These are phyloP conservation scores for Cyprinodon diabolis DNA, from an alignment of 2,797 vertebrate species.

Conservation along the genomic window DNA sequence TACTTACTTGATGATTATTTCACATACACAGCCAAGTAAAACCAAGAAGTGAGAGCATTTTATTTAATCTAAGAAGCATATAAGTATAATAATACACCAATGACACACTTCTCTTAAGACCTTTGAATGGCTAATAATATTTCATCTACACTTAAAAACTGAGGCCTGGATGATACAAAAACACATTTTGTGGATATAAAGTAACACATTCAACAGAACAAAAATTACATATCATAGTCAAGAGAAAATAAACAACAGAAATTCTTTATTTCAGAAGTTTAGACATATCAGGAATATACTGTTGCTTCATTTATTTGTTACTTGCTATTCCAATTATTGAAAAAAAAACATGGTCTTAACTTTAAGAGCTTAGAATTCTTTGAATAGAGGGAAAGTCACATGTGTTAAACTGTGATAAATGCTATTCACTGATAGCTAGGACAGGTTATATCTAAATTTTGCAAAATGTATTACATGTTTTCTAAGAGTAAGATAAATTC, in stretches of 20 bases:
- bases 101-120: conserved; percentile 24
- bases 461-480: conserved; percentile 26
- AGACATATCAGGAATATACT: background rate
- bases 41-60: conserved; percentile 17
- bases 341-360: background rate
- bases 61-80: conserved; percentile 25
- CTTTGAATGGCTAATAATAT: conserved; percentile 38
- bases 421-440: conserved; percentile 24
- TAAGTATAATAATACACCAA: conserved; percentile 42
- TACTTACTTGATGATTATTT: background rate
- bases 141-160: conserved; percentile 25
- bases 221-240: conserved; percentile 19
- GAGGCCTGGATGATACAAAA: conserved; percentile 11
- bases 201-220: background rate
- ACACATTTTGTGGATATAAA: background rate
- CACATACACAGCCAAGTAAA: conserved; percentile 5
- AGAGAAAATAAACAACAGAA: background rate
- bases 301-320: conserved; percentile 5
- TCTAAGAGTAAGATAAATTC: conserved; percentile 20
- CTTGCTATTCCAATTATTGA: conserved; percentile 4
- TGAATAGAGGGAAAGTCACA: conserved; percentile 4
- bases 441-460: conserved; percentile 33
- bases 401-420: conserved; percentile 16
- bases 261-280: conserved; percentile 10
- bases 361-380: conserved; percentile 14